Evolutionary conservation across 2,797 vertebrate genomes (phyloP).

Genomic region (Hoplostethus mediterraneus): DNA sequence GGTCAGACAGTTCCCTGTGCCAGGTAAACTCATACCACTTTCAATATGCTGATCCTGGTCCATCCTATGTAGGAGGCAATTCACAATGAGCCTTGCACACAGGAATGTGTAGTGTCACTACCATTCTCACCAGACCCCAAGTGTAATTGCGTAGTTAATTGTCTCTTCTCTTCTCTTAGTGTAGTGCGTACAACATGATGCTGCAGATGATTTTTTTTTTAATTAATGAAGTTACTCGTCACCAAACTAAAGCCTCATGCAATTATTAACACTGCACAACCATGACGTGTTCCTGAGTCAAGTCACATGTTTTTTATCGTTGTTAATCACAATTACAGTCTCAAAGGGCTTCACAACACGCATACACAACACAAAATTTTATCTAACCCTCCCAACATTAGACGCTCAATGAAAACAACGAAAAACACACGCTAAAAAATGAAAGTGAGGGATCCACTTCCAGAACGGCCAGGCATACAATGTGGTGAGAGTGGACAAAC

Average conservation of each 20-base stretch:
- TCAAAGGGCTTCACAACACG: too few relatives aligned
- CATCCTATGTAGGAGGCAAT: too few relatives aligned
- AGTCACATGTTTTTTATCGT: not conserved
- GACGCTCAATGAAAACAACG: too few relatives aligned
- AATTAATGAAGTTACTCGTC: not conserved
- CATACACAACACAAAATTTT: too few relatives aligned
- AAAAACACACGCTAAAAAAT: too few relatives aligned
- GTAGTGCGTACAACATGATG: not conserved
- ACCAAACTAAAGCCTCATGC: not conserved
- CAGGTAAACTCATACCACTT: slow-evolving; percentile 15
- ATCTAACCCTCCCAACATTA: too few relatives aligned
- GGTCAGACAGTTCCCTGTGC: slow-evolving; percentile 18
- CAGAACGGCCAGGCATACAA: too few relatives aligned
- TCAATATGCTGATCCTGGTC: not conserved
- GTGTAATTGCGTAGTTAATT: too few relatives aligned
- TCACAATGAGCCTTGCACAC: slow-evolving; percentile 7
- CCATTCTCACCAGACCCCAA: slow-evolving; percentile 1
- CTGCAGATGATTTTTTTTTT: not conserved
- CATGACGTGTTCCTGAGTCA: not conserved
- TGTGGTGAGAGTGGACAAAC: too few relatives aligned
- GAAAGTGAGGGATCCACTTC: too few relatives aligned
- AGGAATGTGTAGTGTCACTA: not conserved
- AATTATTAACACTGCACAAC: not conserved
- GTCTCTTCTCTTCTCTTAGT: too few relatives aligned
- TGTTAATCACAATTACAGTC: too few relatives aligned